These are phyloP conservation scores for Cryptops parisi DNA, from an alignment of 2,888 invertebrate genomes.

Conservation along the genomic window DNA sequence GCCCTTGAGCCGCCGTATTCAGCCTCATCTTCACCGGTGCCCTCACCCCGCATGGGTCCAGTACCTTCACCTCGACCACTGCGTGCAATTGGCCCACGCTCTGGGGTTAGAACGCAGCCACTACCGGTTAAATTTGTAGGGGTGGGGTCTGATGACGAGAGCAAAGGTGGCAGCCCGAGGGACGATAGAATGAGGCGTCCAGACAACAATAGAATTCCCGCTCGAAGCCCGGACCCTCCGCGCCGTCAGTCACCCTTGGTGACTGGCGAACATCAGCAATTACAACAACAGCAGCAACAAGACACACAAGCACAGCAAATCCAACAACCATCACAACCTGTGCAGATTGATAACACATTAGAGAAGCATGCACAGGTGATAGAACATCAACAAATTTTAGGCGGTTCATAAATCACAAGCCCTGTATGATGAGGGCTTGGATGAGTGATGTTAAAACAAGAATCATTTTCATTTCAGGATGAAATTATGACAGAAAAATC, in stretches of 20 bases:
- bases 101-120: constrained; percentile 25
- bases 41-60: background rate
- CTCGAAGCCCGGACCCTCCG: background rate
- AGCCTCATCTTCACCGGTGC: background rate
- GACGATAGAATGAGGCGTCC: constrained; percentile 14
- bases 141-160: constrained; percentile 26
- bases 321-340: background rate
- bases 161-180: constrained; percentile 12
- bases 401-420: too few relatives aligned
- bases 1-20: background rate
- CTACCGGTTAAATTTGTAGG: constrained; percentile 31
- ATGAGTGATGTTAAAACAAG: too few relatives aligned
- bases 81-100: constrained; percentile 20
- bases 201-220: background rate
- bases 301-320: background rate
- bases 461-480: too few relatives aligned
- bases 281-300: too few relatives aligned
- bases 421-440: too few relatives aligned
- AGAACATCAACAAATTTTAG: background rate
- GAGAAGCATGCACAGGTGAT: background rate
- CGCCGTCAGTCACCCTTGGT: background rate
- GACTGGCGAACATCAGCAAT: background rate
- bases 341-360: background rate
- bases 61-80: background rate
- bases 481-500: constrained; percentile 32